Percentiles rank a stretch among this genome's conserved stretches.
Evolutionary conservation across 2,888 invertebrate genomes (phyloP).

Genomic region (Metallyticus violacea): DNA sequence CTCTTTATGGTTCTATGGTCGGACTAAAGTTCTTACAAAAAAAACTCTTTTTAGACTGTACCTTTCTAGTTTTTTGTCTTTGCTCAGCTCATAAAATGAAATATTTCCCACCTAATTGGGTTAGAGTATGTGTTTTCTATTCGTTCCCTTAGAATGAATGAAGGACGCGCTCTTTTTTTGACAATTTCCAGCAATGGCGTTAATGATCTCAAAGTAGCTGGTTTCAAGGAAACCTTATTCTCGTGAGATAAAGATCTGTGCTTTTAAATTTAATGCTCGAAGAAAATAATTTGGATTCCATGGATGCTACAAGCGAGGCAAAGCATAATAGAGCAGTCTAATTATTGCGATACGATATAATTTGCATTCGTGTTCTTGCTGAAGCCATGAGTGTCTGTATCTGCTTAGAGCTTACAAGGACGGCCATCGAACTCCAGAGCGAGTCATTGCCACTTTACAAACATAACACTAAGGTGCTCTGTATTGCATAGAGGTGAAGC

Average conservation of each 20-base stretch:
- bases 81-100: too few species aligned
- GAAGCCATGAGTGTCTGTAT: background rate
- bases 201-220: background rate
- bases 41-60: too few species aligned
- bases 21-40: too few species aligned
- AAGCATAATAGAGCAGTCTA: background rate
- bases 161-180: too few species aligned
- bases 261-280: background rate
- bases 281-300: background rate
- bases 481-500: background rate
- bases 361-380: background rate
- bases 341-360: background rate
- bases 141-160: too few species aligned
- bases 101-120: too few species aligned
- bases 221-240: background rate
- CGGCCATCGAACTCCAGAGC: background rate
- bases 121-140: too few species aligned
- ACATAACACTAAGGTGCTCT: background rate
- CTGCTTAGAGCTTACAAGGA: background rate
- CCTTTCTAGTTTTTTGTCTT: too few species aligned
- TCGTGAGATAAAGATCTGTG: background rate
- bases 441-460: background rate
- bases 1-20: too few species aligned
- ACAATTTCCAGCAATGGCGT: background rate
- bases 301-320: background rate